phyloP scores from a whole-genome alignment of 2,113 vertebrate species.

The Ceyx melanurus region DNA sequence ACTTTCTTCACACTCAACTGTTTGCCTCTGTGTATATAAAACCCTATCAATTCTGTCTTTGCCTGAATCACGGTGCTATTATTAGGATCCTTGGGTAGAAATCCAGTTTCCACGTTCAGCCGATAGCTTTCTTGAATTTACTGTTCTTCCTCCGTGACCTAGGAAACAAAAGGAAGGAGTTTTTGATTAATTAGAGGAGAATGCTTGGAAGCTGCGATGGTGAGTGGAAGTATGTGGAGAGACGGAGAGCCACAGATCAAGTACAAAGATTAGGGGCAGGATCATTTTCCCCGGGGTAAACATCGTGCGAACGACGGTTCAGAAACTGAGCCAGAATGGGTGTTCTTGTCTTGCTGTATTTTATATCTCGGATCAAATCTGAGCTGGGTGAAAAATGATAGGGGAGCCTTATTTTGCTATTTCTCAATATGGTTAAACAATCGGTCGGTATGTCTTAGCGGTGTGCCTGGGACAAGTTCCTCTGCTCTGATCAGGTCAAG shows the following conservation, averaged over 20 bases:
- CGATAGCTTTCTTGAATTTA: constrained; percentile 53
- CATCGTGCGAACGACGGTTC: background rate
- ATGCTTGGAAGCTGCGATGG: constrained; percentile 33
- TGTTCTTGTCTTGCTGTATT: background rate
- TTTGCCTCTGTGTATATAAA: constrained; percentile 25
- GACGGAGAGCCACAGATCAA: constrained; percentile 33
- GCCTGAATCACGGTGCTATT: background rate
- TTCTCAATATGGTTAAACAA: constrained; percentile 56
- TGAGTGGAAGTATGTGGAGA: constrained; percentile 16
- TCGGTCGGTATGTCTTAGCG: background rate
- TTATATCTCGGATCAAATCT: constrained; percentile 34
- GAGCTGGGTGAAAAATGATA: constrained; percentile 43
- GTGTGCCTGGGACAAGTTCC: background rate
- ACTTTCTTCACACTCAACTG: constrained; percentile 12
- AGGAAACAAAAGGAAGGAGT: constrained; percentile 17
- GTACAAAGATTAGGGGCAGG: constrained; percentile 34
- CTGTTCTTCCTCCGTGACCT: constrained; percentile 32
- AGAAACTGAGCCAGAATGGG: background rate
- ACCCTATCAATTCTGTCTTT: background rate
- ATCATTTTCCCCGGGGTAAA: constrained; percentile 34
- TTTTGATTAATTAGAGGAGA: constrained; percentile 54
- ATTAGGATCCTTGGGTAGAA: constrained; percentile 30
- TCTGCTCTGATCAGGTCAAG: constrained; percentile 36
- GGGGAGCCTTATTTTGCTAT: constrained; percentile 28
- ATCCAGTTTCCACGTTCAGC: background rate